These are phyloP conservation scores for Umimayanthus kanabou DNA, from an alignment of 92 coral and sea anemone species.

Conservation along the genomic window DNA sequence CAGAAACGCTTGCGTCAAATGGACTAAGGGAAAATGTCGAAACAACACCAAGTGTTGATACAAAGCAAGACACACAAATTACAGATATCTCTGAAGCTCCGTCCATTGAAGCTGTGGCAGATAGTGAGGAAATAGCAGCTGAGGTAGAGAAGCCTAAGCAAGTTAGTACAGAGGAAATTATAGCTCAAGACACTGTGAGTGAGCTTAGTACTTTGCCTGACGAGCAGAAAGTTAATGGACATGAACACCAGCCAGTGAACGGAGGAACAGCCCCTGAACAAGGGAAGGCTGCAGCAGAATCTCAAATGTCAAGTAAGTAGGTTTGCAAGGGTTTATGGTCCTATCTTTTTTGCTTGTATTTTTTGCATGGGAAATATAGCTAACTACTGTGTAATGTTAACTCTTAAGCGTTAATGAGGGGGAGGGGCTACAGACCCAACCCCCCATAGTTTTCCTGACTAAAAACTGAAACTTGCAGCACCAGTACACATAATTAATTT, in stretches of 20 bases:
- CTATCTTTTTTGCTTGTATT: neutral
- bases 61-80: neutral
- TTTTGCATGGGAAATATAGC: neutral
- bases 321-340: neutral
- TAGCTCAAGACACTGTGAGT: neutral
- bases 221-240: slow-evolving; percentile 34
- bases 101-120: slow-evolving; percentile 8
- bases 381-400: no score
- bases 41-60: slow-evolving; percentile 10
- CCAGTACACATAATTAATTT: no score
- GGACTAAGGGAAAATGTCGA: neutral
- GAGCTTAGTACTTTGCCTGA: slow-evolving; percentile 33
- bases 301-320: slow-evolving; percentile 26
- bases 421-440: no score
- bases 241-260: slow-evolving; percentile 14
- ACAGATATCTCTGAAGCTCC: neutral
- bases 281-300: neutral
- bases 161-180: neutral
- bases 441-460: no score
- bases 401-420: no score
- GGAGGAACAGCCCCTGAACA: neutral
- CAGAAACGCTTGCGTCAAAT: neutral
- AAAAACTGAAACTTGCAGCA: no score
- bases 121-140: neutral
- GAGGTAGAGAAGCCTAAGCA: slow-evolving; percentile 6